These are phyloP conservation scores for Laticauda laticaudata DNA, from an alignment of 2,113 vertebrate genomes.

Conservation along the genomic window DNA sequence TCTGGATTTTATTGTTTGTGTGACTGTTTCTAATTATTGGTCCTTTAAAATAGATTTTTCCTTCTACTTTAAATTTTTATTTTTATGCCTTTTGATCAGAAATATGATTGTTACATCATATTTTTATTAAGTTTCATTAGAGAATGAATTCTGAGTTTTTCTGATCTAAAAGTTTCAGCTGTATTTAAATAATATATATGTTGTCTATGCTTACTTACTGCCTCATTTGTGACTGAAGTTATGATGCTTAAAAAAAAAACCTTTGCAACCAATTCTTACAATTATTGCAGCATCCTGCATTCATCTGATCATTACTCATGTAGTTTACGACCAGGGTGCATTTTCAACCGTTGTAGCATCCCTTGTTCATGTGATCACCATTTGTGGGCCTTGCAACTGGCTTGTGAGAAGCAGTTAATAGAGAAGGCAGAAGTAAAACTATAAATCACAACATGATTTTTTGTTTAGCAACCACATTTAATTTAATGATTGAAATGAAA, in stretches of 20 bases:
- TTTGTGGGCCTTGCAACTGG: neutral
- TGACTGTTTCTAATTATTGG: neutral
- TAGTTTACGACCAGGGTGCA: neutral
- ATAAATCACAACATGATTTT: neutral
- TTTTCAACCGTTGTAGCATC: neutral
- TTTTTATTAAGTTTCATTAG: neutral
- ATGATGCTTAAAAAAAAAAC: neutral
- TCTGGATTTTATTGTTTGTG: neutral
- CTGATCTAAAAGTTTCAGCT: neutral
- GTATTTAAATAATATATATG: neutral
- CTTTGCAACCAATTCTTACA: neutral
- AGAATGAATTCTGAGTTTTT: neutral
- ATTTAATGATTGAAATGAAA: neutral
- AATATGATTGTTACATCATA: neutral
- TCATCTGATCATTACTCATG: neutral
- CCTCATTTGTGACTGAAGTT: neutral
- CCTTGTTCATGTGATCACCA: neutral
- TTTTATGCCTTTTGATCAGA: neutral
- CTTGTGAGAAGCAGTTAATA: neutral
- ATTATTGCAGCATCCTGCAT: neutral
- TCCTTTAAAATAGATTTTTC: neutral
- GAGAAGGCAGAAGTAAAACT: neutral
- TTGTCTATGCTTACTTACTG: neutral
- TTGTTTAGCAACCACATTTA: neutral
- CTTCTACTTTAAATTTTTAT: neutral